Evolutionary conservation across 2,113 vertebrate species (phyloP), one percentile per base, ranked within the genome.

Genomic region (Cricetomys ansorgei): DNA sequence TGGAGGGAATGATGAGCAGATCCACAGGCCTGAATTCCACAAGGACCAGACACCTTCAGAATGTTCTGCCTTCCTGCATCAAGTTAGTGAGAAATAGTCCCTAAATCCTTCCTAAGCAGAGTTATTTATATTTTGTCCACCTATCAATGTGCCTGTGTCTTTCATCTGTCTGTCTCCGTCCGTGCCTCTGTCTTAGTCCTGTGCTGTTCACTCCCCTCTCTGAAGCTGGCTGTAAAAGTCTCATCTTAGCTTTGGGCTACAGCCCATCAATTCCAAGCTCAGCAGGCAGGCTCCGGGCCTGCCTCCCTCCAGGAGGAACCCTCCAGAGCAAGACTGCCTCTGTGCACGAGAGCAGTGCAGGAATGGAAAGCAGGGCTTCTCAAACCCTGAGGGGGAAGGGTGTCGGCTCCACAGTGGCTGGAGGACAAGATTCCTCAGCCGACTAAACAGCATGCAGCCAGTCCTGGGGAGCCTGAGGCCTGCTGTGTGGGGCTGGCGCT

Each of bases 221-320:
- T n/a, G 40, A 72, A 85, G 57, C 40, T 87, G 62, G 25, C 67
- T 48, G 4, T 55, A 67, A 94, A 95, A 94, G 45, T 62, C 65
- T 94, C 88, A 43, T 88, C 92, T 93, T n/a, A 86, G 40, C 95
- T 95, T 96, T 70, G 72, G 89, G 94, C 81, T 55, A 76, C 93
- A 87, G 43, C 83, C 73, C 94, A 88, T 89, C 91, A 91, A 87
- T 95, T 50, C 53, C 90, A 91, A 65, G 23, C 87, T 45, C 85
- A 96, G 95, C 2, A 0, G 97, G 94, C 94, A 81, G 97, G 86
- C 92, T 95, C 76, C 92, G 77, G 85, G 72, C 88, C 85, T 89
- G 95, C 96, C 96, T 97, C 7, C 95, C 95, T 97, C 77, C 76
- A 67, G 96, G 79, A 55, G 73, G 1, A 0, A 31, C 94, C 92